Evolutionary conservation across 1,140 invertebrate genomes (phyloP).

Genomic region (Zaprionus davidi): DNA sequence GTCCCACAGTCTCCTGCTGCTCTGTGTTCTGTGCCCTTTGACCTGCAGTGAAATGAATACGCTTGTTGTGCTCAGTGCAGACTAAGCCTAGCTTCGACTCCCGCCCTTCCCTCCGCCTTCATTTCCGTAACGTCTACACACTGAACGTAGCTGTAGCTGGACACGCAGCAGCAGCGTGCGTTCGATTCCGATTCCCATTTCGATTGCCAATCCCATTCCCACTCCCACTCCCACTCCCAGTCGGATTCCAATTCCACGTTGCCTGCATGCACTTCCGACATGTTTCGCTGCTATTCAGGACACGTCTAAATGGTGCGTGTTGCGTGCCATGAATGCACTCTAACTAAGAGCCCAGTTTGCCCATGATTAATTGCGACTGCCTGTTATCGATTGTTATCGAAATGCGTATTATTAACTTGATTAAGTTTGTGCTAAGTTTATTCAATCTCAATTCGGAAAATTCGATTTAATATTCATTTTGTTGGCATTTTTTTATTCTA

Average conservation of each 20-base stretch:
- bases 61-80: conserved; percentile 10
- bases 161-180: conserved; percentile 14
- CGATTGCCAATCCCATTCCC: conserved; percentile 5
- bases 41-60: conserved; percentile 7
- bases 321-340: conserved; percentile 3
- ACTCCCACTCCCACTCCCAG: not conserved
- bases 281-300: conserved; percentile 6
- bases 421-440: not conserved
- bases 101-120: not conserved
- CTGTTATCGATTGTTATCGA: conserved; percentile 5
- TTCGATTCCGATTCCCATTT: conserved; percentile 11
- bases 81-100: not conserved
- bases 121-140: too few relatives aligned
- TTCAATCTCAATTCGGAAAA: not conserved
- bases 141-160: not conserved
- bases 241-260: not conserved
- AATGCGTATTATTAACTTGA: not conserved
- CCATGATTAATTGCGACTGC: not conserved
- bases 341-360: not conserved
- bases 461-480: too few relatives aligned
- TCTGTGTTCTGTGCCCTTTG: not conserved
- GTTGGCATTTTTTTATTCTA: too few relatives aligned
- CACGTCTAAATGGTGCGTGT: conserved; percentile 12
- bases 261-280: conserved; percentile 36
- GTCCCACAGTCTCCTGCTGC: not conserved